A percentile compares a stretch with the other conserved stretches of the same genome.
Conservation (phyloP, 2,113 vertebrate genomes). For the Tragulus kanchil region DNA sequence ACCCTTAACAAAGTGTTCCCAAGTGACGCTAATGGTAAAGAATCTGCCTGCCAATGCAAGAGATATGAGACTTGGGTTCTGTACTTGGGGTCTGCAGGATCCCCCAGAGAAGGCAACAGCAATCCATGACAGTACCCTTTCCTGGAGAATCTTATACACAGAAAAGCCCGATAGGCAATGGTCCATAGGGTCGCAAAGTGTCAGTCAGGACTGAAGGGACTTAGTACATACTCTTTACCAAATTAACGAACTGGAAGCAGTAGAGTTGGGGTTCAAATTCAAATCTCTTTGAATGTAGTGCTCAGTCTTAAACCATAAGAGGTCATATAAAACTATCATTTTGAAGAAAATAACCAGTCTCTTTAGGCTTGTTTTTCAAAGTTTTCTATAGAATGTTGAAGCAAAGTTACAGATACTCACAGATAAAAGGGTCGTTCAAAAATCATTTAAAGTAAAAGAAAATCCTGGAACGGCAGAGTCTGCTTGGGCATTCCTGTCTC, state of each 20-base stretch:
- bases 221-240: neutral
- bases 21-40: neutral
- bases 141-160: neutral
- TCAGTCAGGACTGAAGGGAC: neutral
- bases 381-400: neutral
- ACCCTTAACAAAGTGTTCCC: neutral
- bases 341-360: neutral
- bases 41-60: neutral
- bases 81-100: neutral
- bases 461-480: neutral
- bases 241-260: neutral
- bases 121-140: neutral
- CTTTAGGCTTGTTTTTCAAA: neutral
- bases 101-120: neutral
- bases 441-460: neutral
- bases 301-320: neutral
- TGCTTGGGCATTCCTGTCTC: neutral
- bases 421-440: neutral
- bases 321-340: neutral
- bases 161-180: neutral
- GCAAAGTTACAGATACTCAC: neutral
- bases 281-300: neutral
- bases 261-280: neutral
- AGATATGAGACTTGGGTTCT: neutral
- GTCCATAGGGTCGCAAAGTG: neutral